A percentile compares a stretch with the other conserved stretches of the same genome.
Evolutionary conservation across 2,888 invertebrate genomes (phyloP).

Genomic region (Acanthopleura granulata): DNA sequence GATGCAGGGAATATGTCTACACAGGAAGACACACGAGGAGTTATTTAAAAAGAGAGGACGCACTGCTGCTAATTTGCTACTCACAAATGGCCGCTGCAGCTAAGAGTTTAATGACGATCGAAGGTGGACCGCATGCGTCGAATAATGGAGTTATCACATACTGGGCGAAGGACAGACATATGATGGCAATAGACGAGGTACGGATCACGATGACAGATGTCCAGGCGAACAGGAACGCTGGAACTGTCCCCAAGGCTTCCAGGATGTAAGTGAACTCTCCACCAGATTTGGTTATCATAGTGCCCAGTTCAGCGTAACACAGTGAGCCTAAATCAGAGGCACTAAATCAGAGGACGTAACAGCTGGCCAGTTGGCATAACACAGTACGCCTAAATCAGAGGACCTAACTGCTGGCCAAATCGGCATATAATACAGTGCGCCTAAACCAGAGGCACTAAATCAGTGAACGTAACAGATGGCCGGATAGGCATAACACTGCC

Average conservation of each 20-base stretch:
- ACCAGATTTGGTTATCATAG: slow-evolving; percentile 95
- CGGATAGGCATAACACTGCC: too few relatives aligned
- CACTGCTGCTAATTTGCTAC: slow-evolving; percentile 8
- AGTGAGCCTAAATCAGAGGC: slow-evolving; percentile 84
- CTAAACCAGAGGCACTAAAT: too few relatives aligned
- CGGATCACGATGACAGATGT: slow-evolving; percentile 36
- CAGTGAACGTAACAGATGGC: too few relatives aligned
- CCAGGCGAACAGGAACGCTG: slow-evolving; percentile 81
- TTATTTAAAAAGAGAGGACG: background rate
- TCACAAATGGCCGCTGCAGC: slow-evolving; percentile 34
- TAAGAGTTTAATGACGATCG: slow-evolving; percentile 29
- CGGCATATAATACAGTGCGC: slow-evolving; percentile 81
- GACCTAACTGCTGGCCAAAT: too few relatives aligned
- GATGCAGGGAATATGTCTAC: background rate
- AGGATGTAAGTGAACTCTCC: slow-evolving; percentile 97
- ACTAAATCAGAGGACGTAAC: too few relatives aligned
- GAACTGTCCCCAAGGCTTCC: slow-evolving; percentile 89
- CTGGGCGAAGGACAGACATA: slow-evolving; percentile 67
- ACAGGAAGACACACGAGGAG: background rate
- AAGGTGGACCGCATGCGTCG: slow-evolving; percentile 42
- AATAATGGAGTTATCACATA: slow-evolving; percentile 41
- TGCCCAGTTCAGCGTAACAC: slow-evolving; percentile 93
- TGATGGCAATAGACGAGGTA: slow-evolving; percentile 64
- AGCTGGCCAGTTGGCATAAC: too few relatives aligned
- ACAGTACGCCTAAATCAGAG: too few relatives aligned